Percentiles rank a stretch among this genome's conserved stretches.
These are phyloP conservation scores for Phalacrocorax pelagicus DNA, from an alignment of 2,113 vertebrate species.

Conservation along the genomic window DNA sequence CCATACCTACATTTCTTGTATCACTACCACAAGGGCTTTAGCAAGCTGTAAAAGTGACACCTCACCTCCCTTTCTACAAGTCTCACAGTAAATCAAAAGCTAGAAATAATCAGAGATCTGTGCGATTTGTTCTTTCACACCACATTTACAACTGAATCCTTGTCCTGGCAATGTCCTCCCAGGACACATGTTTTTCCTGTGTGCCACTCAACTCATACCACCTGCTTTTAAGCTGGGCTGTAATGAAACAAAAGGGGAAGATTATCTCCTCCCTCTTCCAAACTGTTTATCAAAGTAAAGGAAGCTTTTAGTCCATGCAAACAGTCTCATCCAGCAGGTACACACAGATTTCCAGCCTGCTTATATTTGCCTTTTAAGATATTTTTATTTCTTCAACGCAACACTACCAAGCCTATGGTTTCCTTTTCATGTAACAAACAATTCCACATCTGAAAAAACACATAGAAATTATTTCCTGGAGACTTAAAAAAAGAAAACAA, in stretches of 20 bases:
- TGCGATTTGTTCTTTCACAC: neutral
- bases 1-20: accelerated
- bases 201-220: neutral
- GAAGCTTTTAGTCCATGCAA: neutral
- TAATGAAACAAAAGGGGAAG: neutral
- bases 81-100: neutral
- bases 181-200: neutral
- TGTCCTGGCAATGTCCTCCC: neutral
- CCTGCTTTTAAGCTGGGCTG: neutral
- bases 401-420: neutral
- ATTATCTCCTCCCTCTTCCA: neutral
- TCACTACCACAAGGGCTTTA: neutral
- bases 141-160: neutral
- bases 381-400: neutral
- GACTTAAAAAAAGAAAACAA: neutral
- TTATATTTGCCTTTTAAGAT: neutral
- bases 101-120: neutral
- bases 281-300: neutral
- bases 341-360: neutral
- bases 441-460: neutral
- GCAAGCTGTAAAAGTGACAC: neutral
- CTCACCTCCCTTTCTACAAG: neutral
- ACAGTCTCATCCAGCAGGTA: neutral
- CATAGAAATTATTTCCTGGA: neutral
- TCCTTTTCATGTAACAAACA: neutral